Base-by-base conservation (phyloP, 2,888 invertebrate species). In the Polydrusus cervinus region DNA sequence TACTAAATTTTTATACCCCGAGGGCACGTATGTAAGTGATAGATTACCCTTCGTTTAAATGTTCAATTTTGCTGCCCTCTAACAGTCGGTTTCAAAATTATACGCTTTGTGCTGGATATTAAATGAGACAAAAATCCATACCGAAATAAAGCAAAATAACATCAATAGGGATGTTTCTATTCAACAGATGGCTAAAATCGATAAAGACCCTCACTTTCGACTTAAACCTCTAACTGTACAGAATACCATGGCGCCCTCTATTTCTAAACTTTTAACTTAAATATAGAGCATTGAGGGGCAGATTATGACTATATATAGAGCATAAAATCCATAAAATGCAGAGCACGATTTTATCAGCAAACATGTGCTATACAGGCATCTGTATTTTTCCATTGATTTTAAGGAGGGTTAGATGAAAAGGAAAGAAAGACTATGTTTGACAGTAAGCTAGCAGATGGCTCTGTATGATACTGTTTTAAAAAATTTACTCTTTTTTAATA, bases 321-420 rank as follows among this genome's bases (percentile, higher is more conserved):
- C 7, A n/a, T 3, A 38, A 60, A 60, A 60, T 60, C 57, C 30
- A 60, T 60, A 60, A 53, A 25, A 53, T 3, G 25, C 25, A 25
- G 13, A 53, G 11, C 13, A 7, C 34, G 34, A 34, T 10, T 34
- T 34, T 34, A 34, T 34, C 10, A 5, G n/a, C 11, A 25, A 25
- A 1, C 7, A 7, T 25, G 53, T 25, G 25, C 11, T 53, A 11
- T 47, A 47, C 10, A 16, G 53, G 3, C 20, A 25, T n/a, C 53
- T 53, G 53, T 25, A 53, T 20, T 51, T 18, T 51, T 51, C 10
- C 10, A 34, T 34, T 34, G 34, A 34, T 34, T 10, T 43, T n/a
- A 43, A 5, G 43, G n/a, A n/a, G 43, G 6, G 43, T 3, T 13
- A 43, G n/a, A n/a, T 2, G 16, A 16, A 8, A 47, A 3, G 16